A percentile compares a stretch with the other conserved stretches of the same genome.
phyloP scores from a whole-genome alignment of 2,888 invertebrate genomes.

The Ligdia adustata region DNA sequence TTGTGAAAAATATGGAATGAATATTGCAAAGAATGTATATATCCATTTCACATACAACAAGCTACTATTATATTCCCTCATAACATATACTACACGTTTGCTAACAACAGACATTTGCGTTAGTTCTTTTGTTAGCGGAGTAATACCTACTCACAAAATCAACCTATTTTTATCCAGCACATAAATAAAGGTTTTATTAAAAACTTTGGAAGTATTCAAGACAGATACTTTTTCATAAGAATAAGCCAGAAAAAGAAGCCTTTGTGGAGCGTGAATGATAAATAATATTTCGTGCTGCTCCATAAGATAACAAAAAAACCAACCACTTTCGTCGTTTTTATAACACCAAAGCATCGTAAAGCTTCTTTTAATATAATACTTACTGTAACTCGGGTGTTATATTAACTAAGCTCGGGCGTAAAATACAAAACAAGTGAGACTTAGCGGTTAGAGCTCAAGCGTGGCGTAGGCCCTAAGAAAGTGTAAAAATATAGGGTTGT shows the following conservation, averaged over 20 bases:
- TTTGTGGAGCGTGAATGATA: not conserved
- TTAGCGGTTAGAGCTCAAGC: not conserved
- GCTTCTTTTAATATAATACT: conserved; percentile 5
- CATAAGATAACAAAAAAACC: conserved; percentile 2
- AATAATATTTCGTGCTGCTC: not conserved
- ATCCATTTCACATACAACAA: too few species aligned
- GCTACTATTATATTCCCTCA: too few species aligned
- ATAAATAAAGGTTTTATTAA: not conserved
- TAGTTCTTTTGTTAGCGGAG: too few species aligned
- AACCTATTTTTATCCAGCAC: too few species aligned
- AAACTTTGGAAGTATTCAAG: not conserved
- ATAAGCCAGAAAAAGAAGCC: not conserved
- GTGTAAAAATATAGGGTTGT: too few species aligned
- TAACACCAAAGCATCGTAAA: conserved; percentile 4
- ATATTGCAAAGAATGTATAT: too few species aligned
- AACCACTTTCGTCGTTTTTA: conserved; percentile 3
- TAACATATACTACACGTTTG: too few species aligned
- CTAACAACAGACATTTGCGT: too few species aligned
- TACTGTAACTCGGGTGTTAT: conserved; percentile 4
- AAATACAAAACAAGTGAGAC: conserved; percentile 4
- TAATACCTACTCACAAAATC: too few species aligned
- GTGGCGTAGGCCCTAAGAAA: too few species aligned
- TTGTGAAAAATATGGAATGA: too few species aligned
- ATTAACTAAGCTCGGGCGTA: conserved; percentile 14
- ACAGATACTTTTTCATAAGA: not conserved